Conservation (phyloP, 2,113 vertebrate species). For the Cinclus cinclus region DNA sequence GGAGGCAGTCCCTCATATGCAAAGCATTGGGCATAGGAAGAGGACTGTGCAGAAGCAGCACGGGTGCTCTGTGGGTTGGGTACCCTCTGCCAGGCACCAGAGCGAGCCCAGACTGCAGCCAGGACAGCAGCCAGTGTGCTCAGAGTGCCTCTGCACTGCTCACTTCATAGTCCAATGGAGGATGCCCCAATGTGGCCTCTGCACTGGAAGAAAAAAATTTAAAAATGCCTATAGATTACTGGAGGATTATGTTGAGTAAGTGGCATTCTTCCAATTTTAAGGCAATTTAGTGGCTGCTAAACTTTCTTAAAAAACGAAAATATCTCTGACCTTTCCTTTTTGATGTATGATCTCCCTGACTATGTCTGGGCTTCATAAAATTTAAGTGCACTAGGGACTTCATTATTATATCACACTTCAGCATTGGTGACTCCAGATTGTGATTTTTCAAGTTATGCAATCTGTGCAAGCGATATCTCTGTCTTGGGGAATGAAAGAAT, state of each 20-base stretch:
- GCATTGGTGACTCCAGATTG: background rate
- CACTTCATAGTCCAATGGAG: background rate
- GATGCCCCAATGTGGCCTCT: background rate
- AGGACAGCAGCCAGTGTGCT: rapidly evolving
- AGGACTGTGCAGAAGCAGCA: background rate
- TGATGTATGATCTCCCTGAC: background rate
- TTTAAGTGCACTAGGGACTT: background rate
- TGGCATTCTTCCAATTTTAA: background rate
- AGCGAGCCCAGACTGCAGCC: rapidly evolving
- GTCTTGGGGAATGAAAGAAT: background rate
- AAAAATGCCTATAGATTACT: background rate
- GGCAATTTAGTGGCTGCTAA: background rate
- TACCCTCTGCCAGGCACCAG: background rate
- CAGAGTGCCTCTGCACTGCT: background rate
- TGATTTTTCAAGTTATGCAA: background rate
- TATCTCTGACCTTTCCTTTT: conserved; percentile 17
- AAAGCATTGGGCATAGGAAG: rapidly evolving
- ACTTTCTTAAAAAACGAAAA: background rate
- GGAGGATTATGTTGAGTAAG: background rate
- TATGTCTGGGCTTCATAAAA: background rate
- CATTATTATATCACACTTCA: conserved; percentile 15
- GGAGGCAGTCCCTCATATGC: background rate
- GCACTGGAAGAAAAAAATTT: background rate
- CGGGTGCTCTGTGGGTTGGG: rapidly evolving
- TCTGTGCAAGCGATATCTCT: background rate